These are phyloP conservation scores for Athalia circularis DNA, from an alignment of 2,888 invertebrate species.

Conservation along the genomic window DNA sequence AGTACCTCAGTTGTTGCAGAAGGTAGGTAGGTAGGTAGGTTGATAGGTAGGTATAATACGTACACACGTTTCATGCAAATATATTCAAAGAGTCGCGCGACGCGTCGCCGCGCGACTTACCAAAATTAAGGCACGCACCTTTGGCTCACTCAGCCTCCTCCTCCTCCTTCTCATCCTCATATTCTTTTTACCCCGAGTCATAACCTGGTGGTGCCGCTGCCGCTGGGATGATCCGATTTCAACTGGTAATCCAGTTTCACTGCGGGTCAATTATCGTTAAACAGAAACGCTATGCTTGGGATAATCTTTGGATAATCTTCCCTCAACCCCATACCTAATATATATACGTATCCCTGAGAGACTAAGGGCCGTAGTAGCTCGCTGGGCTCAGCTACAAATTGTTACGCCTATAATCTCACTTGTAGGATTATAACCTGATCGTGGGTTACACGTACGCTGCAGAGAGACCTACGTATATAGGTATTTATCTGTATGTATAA, in stretches of 20 bases:
- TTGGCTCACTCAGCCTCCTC: no score
- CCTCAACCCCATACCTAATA: not conserved
- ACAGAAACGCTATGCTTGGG: constrained; percentile 25
- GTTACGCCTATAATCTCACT: no score
- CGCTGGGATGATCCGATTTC: constrained; percentile 40
- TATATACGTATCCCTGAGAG: no score
- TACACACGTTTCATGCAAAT: constrained; percentile 28
- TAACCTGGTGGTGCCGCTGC: not conserved
- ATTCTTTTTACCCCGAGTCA: not conserved
- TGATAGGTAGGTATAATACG: not conserved
- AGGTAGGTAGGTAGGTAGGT: constrained; percentile 12
- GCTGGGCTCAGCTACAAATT: no score
- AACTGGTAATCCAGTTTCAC: constrained; percentile 42
- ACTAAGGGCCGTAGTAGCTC: no score
- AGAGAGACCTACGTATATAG: no score
- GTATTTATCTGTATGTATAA: no score
- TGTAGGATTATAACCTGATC: no score
- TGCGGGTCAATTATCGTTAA: constrained; percentile 41
- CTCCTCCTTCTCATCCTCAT: no score
- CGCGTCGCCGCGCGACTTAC: not conserved
- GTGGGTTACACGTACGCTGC: no score
- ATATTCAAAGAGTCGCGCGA: constrained; percentile 20
- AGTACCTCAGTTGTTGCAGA: not conserved
- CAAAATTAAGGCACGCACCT: constrained; percentile 26
- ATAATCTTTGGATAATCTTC: constrained; percentile 44